Evolutionary conservation across 1,140 invertebrate species (phyloP).

Genomic region (Diorhabda carinulata): DNA sequence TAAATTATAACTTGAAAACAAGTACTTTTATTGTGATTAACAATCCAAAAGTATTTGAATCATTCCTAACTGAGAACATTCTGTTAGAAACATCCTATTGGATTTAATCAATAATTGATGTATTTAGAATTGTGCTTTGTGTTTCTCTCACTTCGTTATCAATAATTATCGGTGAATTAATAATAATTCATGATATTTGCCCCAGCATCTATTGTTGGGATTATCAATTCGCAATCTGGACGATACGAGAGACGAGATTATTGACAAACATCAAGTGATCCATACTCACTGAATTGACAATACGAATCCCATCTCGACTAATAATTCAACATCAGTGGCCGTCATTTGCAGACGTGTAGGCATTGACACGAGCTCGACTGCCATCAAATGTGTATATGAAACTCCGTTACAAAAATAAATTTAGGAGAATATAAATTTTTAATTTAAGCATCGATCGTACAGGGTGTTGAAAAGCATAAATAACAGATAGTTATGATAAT

Average conservation of each 20-base stretch:
- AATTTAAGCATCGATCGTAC: no score
- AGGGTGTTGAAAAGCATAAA: no score
- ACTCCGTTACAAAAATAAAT: no score
- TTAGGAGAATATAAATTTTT: no score
- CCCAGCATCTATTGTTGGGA: constrained; percentile 1
- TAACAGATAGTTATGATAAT: no score
- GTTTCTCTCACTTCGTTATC: background rate
- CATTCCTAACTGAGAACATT: no score
- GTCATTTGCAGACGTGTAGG: constrained; percentile 5
- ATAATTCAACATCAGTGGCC: constrained; percentile 9
- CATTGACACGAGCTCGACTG: no score
- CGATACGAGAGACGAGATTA: background rate
- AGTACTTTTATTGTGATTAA: no score
- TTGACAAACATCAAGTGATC: constrained; percentile 12
- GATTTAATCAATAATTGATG: background rate
- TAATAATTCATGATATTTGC: constrained; percentile 3
- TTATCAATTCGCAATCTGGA: constrained; percentile 7
- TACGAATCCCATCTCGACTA: constrained; percentile 1
- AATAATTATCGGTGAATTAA: constrained; percentile 8
- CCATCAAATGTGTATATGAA: no score
- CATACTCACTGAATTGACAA: background rate
- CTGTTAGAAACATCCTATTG: no score
- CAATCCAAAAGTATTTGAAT: no score
- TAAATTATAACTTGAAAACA: no score
- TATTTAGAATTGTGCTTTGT: background rate